phyloP scores from a whole-genome alignment of 1,140 invertebrate genomes.

The Copidosoma floridanum region DNA sequence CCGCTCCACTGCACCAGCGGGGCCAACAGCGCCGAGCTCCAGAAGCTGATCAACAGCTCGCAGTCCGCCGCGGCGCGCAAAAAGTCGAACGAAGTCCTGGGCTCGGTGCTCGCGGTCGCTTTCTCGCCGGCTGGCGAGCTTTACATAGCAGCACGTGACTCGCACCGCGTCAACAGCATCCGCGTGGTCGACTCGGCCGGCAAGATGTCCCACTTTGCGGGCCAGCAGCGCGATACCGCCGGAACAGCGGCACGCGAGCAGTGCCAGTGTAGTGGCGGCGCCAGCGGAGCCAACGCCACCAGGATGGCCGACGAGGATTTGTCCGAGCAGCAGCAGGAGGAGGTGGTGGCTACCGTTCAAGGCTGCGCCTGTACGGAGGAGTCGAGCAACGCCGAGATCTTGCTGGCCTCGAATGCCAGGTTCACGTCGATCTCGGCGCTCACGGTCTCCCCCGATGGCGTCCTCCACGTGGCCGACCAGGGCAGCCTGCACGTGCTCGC shows the following conservation, averaged over 20 bases:
- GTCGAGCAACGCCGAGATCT: constrained; percentile 74
- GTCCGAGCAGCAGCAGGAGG: too few relatives aligned
- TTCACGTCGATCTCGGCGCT: constrained; percentile 90
- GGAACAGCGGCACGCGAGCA: constrained; percentile 41
- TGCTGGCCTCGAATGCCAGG: constrained; percentile 85
- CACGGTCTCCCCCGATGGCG: constrained; percentile 89
- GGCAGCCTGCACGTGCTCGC: constrained; percentile 86
- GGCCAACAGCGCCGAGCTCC: constrained; percentile 31
- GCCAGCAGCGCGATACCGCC: constrained; percentile 65
- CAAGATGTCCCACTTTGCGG: constrained; percentile 79
- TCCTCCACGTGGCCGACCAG: constrained; percentile 92
- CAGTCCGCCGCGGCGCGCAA: constrained; percentile 23
- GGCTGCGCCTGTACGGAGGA: constrained; percentile 67
- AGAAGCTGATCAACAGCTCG: constrained; percentile 34
- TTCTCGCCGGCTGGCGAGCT: constrained; percentile 91
- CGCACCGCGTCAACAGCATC: constrained; percentile 84
- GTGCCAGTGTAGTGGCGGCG: constrained; percentile 53
- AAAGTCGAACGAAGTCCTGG: constrained; percentile 63
- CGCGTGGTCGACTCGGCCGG: constrained; percentile 79
- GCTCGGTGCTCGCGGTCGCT: constrained; percentile 78
- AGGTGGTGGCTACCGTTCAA: too few relatives aligned
- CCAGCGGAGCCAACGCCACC: too few relatives aligned
- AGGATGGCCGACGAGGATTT: constrained; percentile 51
- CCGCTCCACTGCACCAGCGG: constrained; percentile 75
- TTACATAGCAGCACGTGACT: constrained; percentile 91